Conservation (phyloP, 2,888 invertebrate genomes). For the Dryomyza anilis region DNA sequence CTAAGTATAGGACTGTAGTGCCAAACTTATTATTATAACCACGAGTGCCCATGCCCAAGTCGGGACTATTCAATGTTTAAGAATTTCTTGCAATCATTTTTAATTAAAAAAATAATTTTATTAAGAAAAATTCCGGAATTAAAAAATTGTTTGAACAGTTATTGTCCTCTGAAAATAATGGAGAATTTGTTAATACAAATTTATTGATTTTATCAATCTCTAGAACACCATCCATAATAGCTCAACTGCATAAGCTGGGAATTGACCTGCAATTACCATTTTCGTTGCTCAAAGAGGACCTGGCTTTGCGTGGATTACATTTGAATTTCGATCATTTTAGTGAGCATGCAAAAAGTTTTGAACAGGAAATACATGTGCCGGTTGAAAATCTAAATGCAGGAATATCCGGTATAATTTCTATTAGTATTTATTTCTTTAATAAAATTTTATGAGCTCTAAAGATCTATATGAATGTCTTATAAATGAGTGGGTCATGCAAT, state of each 20-base stretch:
- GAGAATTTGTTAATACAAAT: not conserved
- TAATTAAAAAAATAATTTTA: no score
- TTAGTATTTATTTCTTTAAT: not conserved
- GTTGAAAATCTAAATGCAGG: conserved; percentile 36
- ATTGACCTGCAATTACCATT: conserved; percentile 44
- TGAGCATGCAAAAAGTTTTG: conserved; percentile 44
- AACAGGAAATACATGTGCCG: conserved; percentile 23
- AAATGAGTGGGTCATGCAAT: conserved; percentile 46
- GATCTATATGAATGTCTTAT: conserved; percentile 42
- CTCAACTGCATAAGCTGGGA: conserved; percentile 36
- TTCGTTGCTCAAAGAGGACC: conserved; percentile 44
- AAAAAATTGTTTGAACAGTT: no score
- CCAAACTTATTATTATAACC: no score
- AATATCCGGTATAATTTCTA: conserved; percentile 26
- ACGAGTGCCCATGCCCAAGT: no score
- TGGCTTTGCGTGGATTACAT: conserved; percentile 49
- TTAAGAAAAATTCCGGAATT: no score
- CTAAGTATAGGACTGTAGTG: no score
- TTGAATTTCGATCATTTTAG: conserved; percentile 48
- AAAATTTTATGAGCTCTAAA: not conserved
- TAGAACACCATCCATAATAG: conserved; percentile 44
- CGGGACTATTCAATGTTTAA: no score
- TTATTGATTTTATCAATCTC: no score
- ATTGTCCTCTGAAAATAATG: not conserved
- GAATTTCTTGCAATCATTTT: no score